Evolutionary conservation across 2,113 vertebrate species (phyloP), one percentile per base, ranked within the genome.

Genomic region (Xiphophorus hellerii): DNA sequence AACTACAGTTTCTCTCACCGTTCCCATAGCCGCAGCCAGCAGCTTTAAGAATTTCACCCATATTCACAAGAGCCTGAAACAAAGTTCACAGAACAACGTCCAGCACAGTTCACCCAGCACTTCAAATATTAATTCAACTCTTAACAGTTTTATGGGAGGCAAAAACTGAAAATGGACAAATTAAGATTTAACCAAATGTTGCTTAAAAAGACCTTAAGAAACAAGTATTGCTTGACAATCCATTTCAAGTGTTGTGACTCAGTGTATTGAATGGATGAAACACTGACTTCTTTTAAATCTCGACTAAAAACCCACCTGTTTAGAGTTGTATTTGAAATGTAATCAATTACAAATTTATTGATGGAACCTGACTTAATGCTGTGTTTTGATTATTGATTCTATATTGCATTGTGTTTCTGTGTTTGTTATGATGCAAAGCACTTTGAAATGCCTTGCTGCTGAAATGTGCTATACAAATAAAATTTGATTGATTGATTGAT

Each of bases 1-100:
- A 2, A 29, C n/a, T 25, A 0, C 20, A 0, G 1, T 33, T 30
- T 76, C 64, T 72, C 83, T 90, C 44, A 99, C 98, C 97, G 54
- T 96, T 98, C 51, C 81, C 82, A 88, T 95, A 97, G 88, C 95
- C 92, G 84, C 96, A 97, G 61, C 93, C 95, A 70, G 96, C 96
- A 63, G 95, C 95, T 93, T 96, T 97, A 64, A 99, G 94, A 83
- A 99, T 96, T 89, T 98, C 97, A 33, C 95, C 96, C 87, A 99
- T 94, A 81, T 99, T 99, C 79, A 90, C 93, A 44, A 99, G 95
- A 75, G 96, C 97, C 97, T 99, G 83, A 66, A 5, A 11, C 28
- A 20, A 68, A 66, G 12, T 33, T 5, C 27, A 28, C 4, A 63
- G 29, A 17, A 20, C 54, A 39, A 64, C 17, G 30, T 28, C 28